Evolutionary conservation across 2,888 invertebrate genomes (phyloP).

Genomic region (Panorpa germanica): DNA sequence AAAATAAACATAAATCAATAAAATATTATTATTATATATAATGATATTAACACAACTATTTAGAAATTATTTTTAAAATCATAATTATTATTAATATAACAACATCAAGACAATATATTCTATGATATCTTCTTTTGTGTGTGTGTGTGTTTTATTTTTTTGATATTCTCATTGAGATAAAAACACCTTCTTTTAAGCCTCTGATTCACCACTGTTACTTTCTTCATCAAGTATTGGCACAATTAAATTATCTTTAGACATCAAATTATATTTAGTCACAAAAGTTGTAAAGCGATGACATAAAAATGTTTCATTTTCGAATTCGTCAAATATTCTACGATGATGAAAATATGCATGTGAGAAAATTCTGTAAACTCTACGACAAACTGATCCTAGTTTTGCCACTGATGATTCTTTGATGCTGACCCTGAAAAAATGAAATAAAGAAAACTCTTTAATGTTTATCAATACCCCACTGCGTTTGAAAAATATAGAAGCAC

Average conservation of each 20-base stretch:
- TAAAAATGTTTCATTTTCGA: constrained; percentile 89
- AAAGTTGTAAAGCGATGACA: constrained; percentile 94
- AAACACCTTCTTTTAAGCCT: too few species aligned
- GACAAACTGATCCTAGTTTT: constrained; percentile 95
- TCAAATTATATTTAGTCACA: constrained; percentile 95
- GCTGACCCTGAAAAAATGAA: constrained; percentile 57
- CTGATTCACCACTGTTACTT: constrained; percentile 30
- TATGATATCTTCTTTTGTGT: too few species aligned
- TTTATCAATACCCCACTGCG: too few species aligned
- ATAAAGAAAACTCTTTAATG: constrained; percentile 1
- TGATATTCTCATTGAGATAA: not conserved
- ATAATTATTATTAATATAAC: too few species aligned
- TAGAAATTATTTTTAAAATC: too few species aligned
- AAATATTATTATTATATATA: too few species aligned
- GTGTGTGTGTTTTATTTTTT: too few species aligned
- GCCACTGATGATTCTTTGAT: constrained; percentile 98
- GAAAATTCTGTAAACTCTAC: constrained; percentile 97
- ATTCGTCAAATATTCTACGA: constrained; percentile 88
- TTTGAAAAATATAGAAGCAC: too few species aligned
- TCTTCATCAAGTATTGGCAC: constrained; percentile 87
- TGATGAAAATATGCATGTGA: constrained; percentile 99
- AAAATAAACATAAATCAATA: too few species aligned
- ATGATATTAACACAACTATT: too few species aligned
- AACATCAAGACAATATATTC: too few species aligned
- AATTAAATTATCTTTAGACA: constrained; percentile 96